Evolutionary conservation across 2,797 vertebrate species (phyloP).

Genomic region (Heterohyrax brucei): DNA sequence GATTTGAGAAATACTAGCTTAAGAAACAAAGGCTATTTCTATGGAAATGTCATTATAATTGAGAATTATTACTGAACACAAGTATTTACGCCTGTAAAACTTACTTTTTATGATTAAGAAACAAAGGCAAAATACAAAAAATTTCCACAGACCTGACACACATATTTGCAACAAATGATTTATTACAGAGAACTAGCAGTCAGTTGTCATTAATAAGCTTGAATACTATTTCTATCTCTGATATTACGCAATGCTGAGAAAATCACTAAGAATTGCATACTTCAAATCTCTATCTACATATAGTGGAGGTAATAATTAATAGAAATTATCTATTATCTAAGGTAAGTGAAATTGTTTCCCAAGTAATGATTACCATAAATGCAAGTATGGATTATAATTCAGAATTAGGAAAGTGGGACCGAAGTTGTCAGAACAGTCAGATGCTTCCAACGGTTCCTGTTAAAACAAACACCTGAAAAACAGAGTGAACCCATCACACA

Average conservation of each 20-base stretch:
- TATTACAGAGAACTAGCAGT: neutral
- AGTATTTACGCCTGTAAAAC: neutral
- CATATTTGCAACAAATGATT: slow-evolving; percentile 59
- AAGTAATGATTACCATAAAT: neutral
- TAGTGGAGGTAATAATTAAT: neutral
- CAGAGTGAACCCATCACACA: too few relatives aligned
- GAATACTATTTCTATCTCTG: slow-evolving; percentile 29
- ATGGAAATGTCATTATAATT: slow-evolving; percentile 29
- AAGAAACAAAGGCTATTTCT: slow-evolving; percentile 43
- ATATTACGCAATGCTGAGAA: neutral
- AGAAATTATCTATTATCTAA: neutral
- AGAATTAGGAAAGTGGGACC: neutral
- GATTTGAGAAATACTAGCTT: neutral
- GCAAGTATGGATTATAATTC: slow-evolving; percentile 1
- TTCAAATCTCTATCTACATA: neutral
- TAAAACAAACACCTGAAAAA: too few relatives aligned
- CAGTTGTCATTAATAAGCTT: neutral
- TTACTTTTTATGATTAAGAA: neutral
- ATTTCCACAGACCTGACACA: slow-evolving; percentile 21
- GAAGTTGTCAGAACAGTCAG: too few relatives aligned
- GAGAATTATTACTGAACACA: slow-evolving; percentile 17
- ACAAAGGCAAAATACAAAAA: slow-evolving; percentile 52
- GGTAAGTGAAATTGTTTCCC: neutral
- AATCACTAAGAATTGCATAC: slow-evolving; percentile 22
- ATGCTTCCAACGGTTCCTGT: too few relatives aligned